These are phyloP conservation scores for Megalops atlanticus DNA, from an alignment of 2,113 vertebrate genomes.

Conservation along the genomic window DNA sequence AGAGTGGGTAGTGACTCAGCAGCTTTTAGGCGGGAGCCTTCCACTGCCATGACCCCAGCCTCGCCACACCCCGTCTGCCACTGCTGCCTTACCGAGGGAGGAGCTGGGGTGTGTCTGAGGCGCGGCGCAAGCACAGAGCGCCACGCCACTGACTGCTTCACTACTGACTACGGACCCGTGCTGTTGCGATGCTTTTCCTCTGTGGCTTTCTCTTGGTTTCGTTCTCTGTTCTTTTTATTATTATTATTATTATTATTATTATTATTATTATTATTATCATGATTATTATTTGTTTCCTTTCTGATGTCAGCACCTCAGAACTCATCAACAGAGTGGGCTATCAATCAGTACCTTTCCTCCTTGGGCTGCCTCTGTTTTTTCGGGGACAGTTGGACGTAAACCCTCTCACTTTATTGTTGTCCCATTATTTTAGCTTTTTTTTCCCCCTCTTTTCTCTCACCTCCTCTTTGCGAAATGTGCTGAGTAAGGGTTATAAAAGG, in stretches of 20 bases:
- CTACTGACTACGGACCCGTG: not conserved
- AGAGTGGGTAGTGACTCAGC: slow-evolving; percentile 53
- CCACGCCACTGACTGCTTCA: not conserved
- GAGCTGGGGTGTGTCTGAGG: slow-evolving; percentile 30
- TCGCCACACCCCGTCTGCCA: slow-evolving; percentile 73
- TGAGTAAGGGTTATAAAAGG: not conserved
- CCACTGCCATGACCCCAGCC: slow-evolving; percentile 75
- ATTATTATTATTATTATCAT: too few species aligned
- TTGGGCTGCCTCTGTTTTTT: not conserved
- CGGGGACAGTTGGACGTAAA: not conserved
- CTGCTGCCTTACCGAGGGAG: slow-evolving; percentile 94
- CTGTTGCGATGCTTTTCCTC: not conserved
- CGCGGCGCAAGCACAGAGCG: not conserved
- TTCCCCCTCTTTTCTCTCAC: not conserved
- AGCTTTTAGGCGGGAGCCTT: slow-evolving; percentile 55
- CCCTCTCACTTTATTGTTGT: not conserved
- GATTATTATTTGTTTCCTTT: too few species aligned
- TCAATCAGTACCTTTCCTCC: not conserved
- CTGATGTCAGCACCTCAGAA: not conserved
- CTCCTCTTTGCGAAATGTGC: not conserved
- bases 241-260: too few species aligned
- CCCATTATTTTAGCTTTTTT: not conserved
- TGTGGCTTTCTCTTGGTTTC: not conserved
- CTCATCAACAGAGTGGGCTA: not conserved
- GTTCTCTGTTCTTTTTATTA: too few species aligned